Evolutionary conservation across 2,113 vertebrate species (phyloP).

Genomic region (Dromaius novaehollandiae): DNA sequence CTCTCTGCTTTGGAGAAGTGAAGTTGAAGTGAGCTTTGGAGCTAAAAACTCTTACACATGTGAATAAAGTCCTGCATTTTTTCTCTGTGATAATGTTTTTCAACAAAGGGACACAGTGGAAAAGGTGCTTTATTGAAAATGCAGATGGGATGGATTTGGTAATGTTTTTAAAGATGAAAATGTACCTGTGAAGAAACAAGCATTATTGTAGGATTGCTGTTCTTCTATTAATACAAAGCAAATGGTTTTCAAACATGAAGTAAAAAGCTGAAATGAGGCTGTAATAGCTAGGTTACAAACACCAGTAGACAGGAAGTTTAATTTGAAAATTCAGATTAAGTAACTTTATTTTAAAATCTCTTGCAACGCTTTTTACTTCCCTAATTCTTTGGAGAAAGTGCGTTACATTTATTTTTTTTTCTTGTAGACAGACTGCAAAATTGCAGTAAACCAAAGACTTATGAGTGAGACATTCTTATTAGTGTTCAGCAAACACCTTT

Average conservation of each 20-base stretch:
- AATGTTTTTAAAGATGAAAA: not conserved
- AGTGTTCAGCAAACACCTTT: not conserved
- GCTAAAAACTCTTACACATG: not conserved
- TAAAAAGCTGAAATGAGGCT: not conserved
- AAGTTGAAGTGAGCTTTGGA: not conserved
- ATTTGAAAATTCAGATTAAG: not conserved
- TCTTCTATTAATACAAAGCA: not conserved
- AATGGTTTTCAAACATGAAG: not conserved
- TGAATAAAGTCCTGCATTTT: not conserved
- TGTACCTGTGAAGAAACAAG: not conserved
- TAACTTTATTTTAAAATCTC: not conserved
- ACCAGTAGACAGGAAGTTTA: not conserved
- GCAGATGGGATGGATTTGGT: not conserved
- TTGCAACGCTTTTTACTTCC: not conserved
- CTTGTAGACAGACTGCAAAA: not conserved
- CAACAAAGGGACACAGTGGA: not conserved
- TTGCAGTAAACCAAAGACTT: not conserved
- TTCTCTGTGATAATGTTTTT: not conserved
- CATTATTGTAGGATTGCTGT: not conserved
- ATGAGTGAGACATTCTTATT: not conserved
- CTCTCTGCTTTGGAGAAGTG: not conserved
- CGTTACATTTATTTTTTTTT: not conserved
- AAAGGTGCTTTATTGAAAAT: not conserved
- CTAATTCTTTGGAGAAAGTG: not conserved
- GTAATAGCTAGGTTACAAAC: not conserved